Evolutionary conservation across 2,113 vertebrate genomes (phyloP), one percentile per base, ranked within the genome.

Genomic region (Leptosomus discolor): DNA sequence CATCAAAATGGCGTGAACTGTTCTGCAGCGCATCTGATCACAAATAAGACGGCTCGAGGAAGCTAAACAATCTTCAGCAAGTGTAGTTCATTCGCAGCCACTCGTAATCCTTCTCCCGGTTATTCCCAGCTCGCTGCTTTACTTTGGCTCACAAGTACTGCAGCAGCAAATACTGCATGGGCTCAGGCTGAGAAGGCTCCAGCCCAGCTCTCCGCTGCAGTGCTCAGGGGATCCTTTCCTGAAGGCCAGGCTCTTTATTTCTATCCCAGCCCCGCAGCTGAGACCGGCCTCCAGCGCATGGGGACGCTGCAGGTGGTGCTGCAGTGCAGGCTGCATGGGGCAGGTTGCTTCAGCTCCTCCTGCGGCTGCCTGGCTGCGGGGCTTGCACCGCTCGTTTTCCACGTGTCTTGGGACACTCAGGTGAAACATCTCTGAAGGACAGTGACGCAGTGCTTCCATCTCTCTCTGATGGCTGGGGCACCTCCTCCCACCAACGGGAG

Each of bases 351-450:
- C 29, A 21, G 46, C 27, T 83, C 53, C 58, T 54, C 54, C 9
- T 8, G 1, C 32, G 6, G 37, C 14, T 21, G 37, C 50, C 20
- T 27, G 75, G 57, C 26, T 32, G 1, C 7, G 61, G 61, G 18
- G 11, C 12, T 30, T 53, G 22, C 6, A 12, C 30, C 8, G 2
- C 8, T 56, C 24, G 6, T 34, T 63, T 41, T 41, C n/a, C 36
- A 5, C 2, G 2, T n/a, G 26, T 27, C 32, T 34, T 45, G 75
- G 13, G n/a, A 16, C 12, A 8, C 19, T 30, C 2, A 3, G 27
- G 16, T n/a, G 4, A 3, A 19, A 16, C 8, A 4, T 12, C 45
- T 36, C 57, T 9, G 23, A 53, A 50, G 73, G 61, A 7, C 39
- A 24, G 39, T 6, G 73, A 46, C 46, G 58, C 48, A 64, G 54